Conservation (phyloP, 2,888 invertebrate genomes). For the Apodemia hepburni region DNA sequence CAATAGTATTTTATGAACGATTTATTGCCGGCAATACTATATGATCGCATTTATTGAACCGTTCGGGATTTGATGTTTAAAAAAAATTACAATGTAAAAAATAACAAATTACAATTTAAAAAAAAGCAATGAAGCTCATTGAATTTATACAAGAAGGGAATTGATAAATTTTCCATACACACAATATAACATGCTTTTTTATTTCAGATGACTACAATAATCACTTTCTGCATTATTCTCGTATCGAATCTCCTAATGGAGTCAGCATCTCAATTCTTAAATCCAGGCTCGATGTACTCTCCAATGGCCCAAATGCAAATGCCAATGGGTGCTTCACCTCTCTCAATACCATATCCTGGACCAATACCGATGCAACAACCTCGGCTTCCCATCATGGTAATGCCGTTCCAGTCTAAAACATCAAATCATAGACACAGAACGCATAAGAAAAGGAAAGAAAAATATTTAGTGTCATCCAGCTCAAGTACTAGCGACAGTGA, state of each 20-base stretch:
- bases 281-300: slow-evolving; percentile 14
- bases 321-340: slow-evolving; percentile 22
- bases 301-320: slow-evolving; percentile 28
- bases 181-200: neutral
- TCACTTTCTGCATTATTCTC: slow-evolving; percentile 19
- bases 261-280: slow-evolving; percentile 23
- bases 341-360: neutral
- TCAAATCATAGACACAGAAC: slow-evolving; percentile 36
- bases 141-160: no score
- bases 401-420: slow-evolving; percentile 54
- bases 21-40: no score
- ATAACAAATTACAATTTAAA: no score
- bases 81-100: no score
- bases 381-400: slow-evolving; percentile 55
- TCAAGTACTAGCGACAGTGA: slow-evolving; percentile 33
- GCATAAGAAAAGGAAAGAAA: slow-evolving; percentile 34
- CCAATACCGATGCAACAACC: slow-evolving; percentile 31
- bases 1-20: no score
- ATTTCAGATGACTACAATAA: slow-evolving; percentile 25
- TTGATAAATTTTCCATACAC: no score
- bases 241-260: slow-evolving; percentile 21
- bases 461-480: slow-evolving; percentile 24
- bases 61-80: no score
- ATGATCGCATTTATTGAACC: no score
- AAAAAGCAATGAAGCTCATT: no score